phyloP scores from a whole-genome alignment of 2,888 invertebrate genomes.

The Drosophila diplacantha region DNA sequence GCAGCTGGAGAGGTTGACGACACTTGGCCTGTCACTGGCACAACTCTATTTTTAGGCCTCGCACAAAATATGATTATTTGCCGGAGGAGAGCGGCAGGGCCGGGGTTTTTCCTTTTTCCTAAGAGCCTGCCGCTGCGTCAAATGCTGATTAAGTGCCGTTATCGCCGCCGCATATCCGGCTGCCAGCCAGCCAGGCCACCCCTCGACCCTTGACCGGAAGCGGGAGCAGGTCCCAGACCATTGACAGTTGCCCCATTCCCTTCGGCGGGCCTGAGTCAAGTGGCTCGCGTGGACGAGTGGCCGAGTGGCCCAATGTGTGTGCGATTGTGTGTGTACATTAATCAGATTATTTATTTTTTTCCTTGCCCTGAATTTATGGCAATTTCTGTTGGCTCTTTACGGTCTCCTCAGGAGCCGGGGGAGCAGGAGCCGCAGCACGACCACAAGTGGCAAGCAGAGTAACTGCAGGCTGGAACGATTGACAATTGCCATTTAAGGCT shows the following conservation, averaged over 20 bases:
- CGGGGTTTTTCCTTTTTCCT: slow-evolving; percentile 12
- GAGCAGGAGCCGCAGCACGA: not conserved
- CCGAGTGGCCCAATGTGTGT: slow-evolving; percentile 16
- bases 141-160: slow-evolving; percentile 66
- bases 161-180: slow-evolving; percentile 34
- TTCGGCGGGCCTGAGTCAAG: slow-evolving; percentile 11
- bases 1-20: slow-evolving; percentile 33
- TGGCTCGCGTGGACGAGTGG: slow-evolving; percentile 19
- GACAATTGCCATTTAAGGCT: slow-evolving; percentile 33
- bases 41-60: slow-evolving; percentile 48
- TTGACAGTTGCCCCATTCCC: slow-evolving; percentile 17
- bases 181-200: slow-evolving; percentile 3
- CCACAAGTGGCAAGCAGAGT: not conserved
- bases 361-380: slow-evolving; percentile 38
- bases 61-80: slow-evolving; percentile 43
- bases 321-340: slow-evolving; percentile 50
- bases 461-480: slow-evolving; percentile 16
- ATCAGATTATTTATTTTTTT: slow-evolving; percentile 56
- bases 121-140: slow-evolving; percentile 36
- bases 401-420: not conserved
- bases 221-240: slow-evolving; percentile 7
- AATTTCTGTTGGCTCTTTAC: slow-evolving; percentile 9
- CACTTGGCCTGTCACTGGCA: slow-evolving; percentile 57
- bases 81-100: not conserved
- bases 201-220: not conserved